Percentiles rank a stretch among this genome's conserved stretches.
These are phyloP conservation scores for Lepus europaeus DNA, from an alignment of 2,113 vertebrate species.

Conservation along the genomic window DNA sequence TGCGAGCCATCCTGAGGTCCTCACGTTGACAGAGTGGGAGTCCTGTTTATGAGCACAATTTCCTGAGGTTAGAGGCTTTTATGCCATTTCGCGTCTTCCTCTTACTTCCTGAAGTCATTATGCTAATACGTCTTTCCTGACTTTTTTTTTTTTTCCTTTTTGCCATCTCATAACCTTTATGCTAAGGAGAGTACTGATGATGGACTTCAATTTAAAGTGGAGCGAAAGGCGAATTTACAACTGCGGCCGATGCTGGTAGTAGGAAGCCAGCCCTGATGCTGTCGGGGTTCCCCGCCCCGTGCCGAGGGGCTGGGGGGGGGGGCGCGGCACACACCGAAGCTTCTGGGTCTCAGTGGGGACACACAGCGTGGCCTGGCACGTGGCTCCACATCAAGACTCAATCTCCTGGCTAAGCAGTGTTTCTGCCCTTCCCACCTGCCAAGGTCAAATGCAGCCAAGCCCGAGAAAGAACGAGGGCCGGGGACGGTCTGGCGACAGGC, in stretches of 20 bases:
- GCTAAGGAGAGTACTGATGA: not conserved
- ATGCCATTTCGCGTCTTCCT: too few species aligned
- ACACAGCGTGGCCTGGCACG: too few species aligned
- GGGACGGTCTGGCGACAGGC: too few species aligned
- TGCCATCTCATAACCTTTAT: not conserved
- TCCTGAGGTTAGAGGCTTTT: too few species aligned
- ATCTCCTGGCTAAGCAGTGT: not conserved
- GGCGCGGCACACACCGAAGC: too few species aligned
- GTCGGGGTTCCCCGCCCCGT: too few species aligned
- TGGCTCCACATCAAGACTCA: too few species aligned
- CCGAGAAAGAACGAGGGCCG: not conserved
- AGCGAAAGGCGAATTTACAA: not conserved
- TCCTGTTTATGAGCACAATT: not conserved
- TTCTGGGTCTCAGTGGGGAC: too few species aligned
- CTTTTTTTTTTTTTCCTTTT: not conserved
- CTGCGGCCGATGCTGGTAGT: not conserved
- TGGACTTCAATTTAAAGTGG: not conserved
- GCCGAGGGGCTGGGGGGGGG: too few species aligned
- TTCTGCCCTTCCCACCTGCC: not conserved
- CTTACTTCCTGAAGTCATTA: too few species aligned
- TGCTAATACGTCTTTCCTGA: not conserved
- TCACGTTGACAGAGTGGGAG: too few species aligned
- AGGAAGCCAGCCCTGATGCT: not conserved
- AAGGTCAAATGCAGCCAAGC: not conserved
- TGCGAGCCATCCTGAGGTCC: not conserved